Percentiles rank a stretch among this genome's conserved stretches.
Evolutionary conservation across 2,113 vertebrate genomes (phyloP).

Genomic region (Peromyscus leucopus): DNA sequence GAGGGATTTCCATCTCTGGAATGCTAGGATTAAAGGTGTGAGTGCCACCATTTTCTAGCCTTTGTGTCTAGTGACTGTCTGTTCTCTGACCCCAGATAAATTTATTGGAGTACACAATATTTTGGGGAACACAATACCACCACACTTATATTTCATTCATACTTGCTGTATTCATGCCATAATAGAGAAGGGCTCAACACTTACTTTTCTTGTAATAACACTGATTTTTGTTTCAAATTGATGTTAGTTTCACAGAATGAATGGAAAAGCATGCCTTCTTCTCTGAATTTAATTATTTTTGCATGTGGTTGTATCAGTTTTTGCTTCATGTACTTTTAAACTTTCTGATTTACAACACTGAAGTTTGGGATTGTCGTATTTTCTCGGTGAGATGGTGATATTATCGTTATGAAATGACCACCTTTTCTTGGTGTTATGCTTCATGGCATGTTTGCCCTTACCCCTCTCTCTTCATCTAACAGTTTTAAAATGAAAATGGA

Average conservation of each 20-base stretch:
- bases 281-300: slow-evolving; percentile 1
- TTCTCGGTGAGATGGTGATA: neutral
- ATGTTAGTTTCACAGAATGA: neutral
- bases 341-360: neutral
- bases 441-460: neutral
- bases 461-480: neutral
- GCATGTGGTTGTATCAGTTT: neutral
- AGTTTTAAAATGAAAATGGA: neutral
- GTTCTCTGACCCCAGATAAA: too few species aligned
- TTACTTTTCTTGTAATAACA: slow-evolving; percentile 1
- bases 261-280: neutral
- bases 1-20: too few species aligned
- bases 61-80: too few species aligned
- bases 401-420: neutral
- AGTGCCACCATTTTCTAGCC: too few species aligned
- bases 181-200: neutral
- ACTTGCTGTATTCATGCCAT: neutral
- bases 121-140: too few species aligned
- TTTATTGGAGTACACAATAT: too few species aligned
- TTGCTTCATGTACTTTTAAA: slow-evolving; percentile 11
- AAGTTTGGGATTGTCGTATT: neutral
- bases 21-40: too few species aligned
- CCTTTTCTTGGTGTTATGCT: neutral
- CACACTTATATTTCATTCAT: neutral
- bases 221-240: neutral